Evolutionary conservation across 2,888 invertebrate genomes (phyloP).

Genomic region (Sisyra nigra): DNA sequence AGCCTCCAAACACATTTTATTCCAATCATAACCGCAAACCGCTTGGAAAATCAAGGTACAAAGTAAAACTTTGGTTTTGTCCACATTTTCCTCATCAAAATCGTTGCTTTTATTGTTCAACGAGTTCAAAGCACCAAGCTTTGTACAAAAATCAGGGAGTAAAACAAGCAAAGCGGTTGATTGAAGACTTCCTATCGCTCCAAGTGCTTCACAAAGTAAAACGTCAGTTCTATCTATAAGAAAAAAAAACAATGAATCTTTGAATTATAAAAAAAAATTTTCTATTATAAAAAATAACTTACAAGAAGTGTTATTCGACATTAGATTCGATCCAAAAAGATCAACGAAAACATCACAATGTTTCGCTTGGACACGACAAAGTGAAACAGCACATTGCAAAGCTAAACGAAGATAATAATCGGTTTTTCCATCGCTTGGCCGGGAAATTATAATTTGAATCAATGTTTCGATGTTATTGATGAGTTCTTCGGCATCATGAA

Average conservation of each 20-base stretch:
- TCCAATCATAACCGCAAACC: slow-evolving; percentile 52
- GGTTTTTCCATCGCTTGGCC: slow-evolving; percentile 18
- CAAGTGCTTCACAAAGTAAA: slow-evolving; percentile 55
- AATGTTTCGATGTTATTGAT: slow-evolving; percentile 51
- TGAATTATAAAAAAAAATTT: no score
- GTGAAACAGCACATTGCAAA: slow-evolving; percentile 53
- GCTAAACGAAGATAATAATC: slow-evolving; percentile 44
- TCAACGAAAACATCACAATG: slow-evolving; percentile 49
- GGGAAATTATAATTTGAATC: slow-evolving; percentile 37
- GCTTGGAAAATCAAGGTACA: slow-evolving; percentile 75
- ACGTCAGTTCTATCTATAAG: slow-evolving; percentile 27
- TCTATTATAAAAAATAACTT: background rate
- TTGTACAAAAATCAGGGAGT: slow-evolving; percentile 34
- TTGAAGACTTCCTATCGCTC: slow-evolving; percentile 51
- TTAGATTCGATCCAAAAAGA: slow-evolving; percentile 35
- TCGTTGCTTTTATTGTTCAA: background rate
- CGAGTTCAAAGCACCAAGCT: slow-evolving; percentile 25
- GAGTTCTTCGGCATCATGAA: slow-evolving; percentile 42
- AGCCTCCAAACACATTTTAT: slow-evolving; percentile 36
- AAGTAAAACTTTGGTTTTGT: slow-evolving; percentile 49
- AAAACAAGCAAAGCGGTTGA: slow-evolving; percentile 38
- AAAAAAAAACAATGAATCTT: slow-evolving; percentile 13
- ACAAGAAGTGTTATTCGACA: slow-evolving; percentile 1
- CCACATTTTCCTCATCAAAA: slow-evolving; percentile 16
- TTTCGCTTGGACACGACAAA: slow-evolving; percentile 44